Conservation (phyloP, 2,797 vertebrate species). For the Okamejei kenojei region DNA sequence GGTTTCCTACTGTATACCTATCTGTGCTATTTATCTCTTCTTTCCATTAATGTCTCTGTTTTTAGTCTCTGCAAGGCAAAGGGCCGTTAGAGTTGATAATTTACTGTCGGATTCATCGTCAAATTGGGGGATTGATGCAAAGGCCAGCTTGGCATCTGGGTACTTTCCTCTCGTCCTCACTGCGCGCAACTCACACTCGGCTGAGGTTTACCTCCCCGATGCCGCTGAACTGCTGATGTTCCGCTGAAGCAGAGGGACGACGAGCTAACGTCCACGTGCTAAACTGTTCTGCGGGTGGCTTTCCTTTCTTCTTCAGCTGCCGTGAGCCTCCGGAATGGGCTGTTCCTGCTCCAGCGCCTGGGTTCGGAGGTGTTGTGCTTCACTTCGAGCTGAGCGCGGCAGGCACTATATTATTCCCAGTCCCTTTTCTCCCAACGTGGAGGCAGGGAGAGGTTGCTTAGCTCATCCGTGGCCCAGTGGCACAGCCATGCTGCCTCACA, state of each 20-base stretch:
- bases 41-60: neutral
- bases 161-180: neutral
- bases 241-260: constrained; percentile 39
- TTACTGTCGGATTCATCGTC: neutral
- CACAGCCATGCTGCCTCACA: no score
- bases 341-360: constrained; percentile 19
- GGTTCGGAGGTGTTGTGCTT: neutral
- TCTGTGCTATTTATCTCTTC: neutral
- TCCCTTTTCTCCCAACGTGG: neutral
- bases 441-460: no score
- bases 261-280: constrained; percentile 41
- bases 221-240: constrained; percentile 33
- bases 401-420: neutral
- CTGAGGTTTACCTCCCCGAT: constrained; percentile 32
- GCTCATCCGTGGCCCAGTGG: no score
- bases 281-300: constrained; percentile 43
- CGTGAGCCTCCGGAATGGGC: constrained; percentile 23
- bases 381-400: neutral
- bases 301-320: neutral
- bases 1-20: no score
- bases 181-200: neutral
- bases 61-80: neutral
- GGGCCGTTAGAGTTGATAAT: neutral
- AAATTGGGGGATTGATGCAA: neutral
- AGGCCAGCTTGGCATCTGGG: neutral